phyloP scores from a whole-genome alignment of 2,888 invertebrate species.

The Oxycera nigricornis region DNA sequence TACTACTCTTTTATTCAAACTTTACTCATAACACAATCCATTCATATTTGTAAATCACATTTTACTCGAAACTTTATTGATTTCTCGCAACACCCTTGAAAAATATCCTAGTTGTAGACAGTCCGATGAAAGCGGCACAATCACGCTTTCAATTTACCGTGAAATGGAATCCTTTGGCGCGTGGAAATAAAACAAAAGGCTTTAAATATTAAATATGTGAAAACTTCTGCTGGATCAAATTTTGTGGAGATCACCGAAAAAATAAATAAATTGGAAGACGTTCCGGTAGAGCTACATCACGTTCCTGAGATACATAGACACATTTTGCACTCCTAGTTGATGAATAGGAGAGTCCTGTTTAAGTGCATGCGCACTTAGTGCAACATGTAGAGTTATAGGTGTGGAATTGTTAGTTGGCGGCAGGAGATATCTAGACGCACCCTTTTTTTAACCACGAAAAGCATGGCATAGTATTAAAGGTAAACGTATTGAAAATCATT shows the following conservation, averaged over 20 bases:
- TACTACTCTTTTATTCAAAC: constrained; percentile 1
- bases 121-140: neutral
- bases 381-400: constrained; percentile 23
- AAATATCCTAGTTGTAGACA: neutral
- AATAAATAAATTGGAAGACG: neutral
- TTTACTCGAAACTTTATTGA: constrained; percentile 17
- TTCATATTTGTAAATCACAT: constrained; percentile 20
- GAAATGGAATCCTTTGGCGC: neutral
- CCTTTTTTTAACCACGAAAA: neutral
- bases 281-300: no score
- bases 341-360: neutral
- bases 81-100: constrained; percentile 6
- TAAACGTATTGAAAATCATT: neutral
- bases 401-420: neutral
- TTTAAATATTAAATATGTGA: neutral
- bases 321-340: constrained; percentile 4
- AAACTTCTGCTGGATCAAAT: neutral
- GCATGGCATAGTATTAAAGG: neutral
- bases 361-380: constrained; percentile 32
- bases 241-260: constrained; percentile 11
- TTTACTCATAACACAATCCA: neutral
- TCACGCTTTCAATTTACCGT: neutral
- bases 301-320: neutral
- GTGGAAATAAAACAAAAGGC: no score
- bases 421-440: constrained; percentile 25